Evolutionary conservation across 2,888 invertebrate species (phyloP), one percentile per base, ranked within the genome.

Genomic region (Dichetophora obliterata): DNA sequence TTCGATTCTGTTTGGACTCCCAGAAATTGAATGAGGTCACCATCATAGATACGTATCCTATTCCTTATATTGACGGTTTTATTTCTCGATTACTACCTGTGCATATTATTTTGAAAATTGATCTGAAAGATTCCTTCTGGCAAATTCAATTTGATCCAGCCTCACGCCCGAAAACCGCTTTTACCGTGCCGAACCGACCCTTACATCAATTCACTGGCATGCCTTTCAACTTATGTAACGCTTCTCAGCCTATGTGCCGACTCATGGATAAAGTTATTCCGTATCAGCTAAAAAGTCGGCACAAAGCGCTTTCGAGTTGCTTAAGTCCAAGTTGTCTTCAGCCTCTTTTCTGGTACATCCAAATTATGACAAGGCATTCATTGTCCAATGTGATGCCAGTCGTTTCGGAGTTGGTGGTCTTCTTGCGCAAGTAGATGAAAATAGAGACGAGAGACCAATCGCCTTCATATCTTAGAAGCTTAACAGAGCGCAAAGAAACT

Each of bases 391-490:
- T 9, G 78, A 78, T 52, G 76, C 79, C 9, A 50, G 63, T 43
- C 70, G 14, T 61, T 76, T 14, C 50, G 76, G 19, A 54, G 22
- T 65, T 34, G 65, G 65, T 34, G 65, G 65, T 37, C 65, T 65
- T 16, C 31, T 65, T 5, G 65, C 54, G n/a, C 76, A 76, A 37
- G 22, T 54, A 19, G 50, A 69, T 5, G 69, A 69, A 69, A 69
- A 48, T 48, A 71, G 75, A 14, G 37, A 27, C 43, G 77, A 68
- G 54, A 34, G 57, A 14, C 71, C 78, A 5, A 75, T 80, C 43
- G 77, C 80, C 6, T 79, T 75, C 31, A 72, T 77, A 73, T 79
- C 68, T 5, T 68, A 50, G 2, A 77, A 77, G 43, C 27, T 77
- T 22, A 74, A 59, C 24, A 54, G 27, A 6, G 75, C 75, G 2